Percentiles rank a stretch among this genome's conserved stretches.
Conservation (phyloP, 2,797 vertebrate species). For the Crenuchus spilurus region DNA sequence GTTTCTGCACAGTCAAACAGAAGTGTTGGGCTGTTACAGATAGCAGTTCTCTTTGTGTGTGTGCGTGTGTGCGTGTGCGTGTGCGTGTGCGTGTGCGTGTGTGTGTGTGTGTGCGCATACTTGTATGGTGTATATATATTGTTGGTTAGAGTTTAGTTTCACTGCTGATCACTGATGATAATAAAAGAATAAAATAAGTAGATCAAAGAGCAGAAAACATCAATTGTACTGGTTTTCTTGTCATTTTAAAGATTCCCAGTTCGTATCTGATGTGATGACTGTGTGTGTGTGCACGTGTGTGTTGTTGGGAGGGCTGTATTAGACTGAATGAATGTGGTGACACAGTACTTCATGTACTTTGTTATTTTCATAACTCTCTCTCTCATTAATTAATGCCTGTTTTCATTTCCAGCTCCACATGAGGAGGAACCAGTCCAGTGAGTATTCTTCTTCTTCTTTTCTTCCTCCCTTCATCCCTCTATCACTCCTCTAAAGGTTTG, state of each 20-base stretch:
- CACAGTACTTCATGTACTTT: slow-evolving; percentile 36
- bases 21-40: too few relatives aligned
- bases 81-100: background rate
- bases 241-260: too few relatives aligned
- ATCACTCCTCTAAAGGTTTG: slow-evolving; percentile 48
- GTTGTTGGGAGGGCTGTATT: slow-evolving; percentile 31
- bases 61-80: slow-evolving; percentile 19
- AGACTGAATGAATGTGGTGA: slow-evolving; percentile 30
- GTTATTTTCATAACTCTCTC: slow-evolving; percentile 50
- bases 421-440: slow-evolving; percentile 93
- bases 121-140: too few relatives aligned
- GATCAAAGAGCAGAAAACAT: too few relatives aligned
- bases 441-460: slow-evolving; percentile 74
- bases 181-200: too few relatives aligned
- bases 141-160: too few relatives aligned
- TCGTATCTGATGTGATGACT: background rate
- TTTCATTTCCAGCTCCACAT: slow-evolving; percentile 86
- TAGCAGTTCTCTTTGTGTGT: background rate
- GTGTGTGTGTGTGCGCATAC: background rate
- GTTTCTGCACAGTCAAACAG: background rate
- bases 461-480: slow-evolving; percentile 25
- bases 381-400: slow-evolving; percentile 64
- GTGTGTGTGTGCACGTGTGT: slow-evolving; percentile 7
- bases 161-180: too few relatives aligned
- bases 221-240: too few relatives aligned